phyloP scores from a whole-genome alignment of 2,113 vertebrate species.

The Petroica traversi region DNA sequence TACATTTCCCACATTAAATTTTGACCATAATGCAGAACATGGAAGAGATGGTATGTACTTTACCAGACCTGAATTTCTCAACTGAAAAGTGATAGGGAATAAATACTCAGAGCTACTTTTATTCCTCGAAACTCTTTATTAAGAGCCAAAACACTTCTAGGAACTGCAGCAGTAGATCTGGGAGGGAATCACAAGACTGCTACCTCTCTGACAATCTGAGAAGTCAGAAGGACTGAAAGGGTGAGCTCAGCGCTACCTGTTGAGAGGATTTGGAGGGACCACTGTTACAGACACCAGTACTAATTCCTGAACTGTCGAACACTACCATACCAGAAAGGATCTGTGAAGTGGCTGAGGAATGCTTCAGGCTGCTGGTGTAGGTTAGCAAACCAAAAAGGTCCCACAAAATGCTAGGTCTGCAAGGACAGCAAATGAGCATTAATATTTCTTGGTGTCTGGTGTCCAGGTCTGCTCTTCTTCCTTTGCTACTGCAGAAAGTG shows the following conservation, averaged over 20 bases:
- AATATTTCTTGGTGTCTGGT: not conserved
- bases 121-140: not conserved
- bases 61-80: not conserved
- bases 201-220: not conserved
- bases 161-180: not conserved
- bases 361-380: not conserved
- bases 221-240: not conserved
- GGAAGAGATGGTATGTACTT: not conserved
- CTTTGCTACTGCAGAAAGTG: not conserved
- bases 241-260: not conserved
- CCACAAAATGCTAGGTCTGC: not conserved
- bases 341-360: not conserved
- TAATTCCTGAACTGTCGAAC: not conserved
- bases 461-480: not conserved
- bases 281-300: not conserved
- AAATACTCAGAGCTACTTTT: not conserved
- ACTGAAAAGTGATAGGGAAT: not conserved
- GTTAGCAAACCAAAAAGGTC: not conserved
- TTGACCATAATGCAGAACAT: not conserved
- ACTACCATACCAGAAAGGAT: not conserved
- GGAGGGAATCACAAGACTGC: not conserved
- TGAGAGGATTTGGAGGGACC: rapidly evolving
- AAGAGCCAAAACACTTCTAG: not conserved
- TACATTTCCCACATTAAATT: not conserved
- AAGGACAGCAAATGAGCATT: not conserved